A percentile compares a stretch with the other conserved stretches of the same genome.
Evolutionary conservation across 2,888 invertebrate species (phyloP).

Genomic region (Cepaea hortensis): DNA sequence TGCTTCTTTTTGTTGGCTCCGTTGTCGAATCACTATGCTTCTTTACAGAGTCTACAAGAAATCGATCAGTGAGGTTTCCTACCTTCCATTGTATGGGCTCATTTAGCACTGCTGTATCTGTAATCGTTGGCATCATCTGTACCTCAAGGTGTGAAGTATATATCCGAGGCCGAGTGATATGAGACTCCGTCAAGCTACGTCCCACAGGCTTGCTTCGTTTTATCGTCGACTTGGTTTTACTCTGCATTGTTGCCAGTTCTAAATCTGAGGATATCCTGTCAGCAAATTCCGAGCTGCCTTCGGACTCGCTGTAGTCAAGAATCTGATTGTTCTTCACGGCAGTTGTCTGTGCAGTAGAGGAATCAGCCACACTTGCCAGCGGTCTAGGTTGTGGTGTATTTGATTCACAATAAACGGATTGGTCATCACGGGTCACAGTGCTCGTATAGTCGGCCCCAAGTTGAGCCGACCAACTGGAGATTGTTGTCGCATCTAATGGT

Average conservation of each 20-base stretch:
- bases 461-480: not conserved
- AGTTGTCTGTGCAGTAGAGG: not conserved
- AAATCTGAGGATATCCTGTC: not conserved
- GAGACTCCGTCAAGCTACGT: constrained; percentile 24
- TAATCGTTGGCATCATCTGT: not conserved
- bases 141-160: not conserved
- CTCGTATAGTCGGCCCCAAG: no score
- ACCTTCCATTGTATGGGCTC: not conserved
- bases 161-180: not conserved
- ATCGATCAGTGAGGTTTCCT: not conserved
- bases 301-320: no score
- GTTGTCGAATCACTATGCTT: not conserved
- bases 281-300: not conserved
- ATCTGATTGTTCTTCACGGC: not conserved
- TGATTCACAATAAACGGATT: no score
- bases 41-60: not conserved
- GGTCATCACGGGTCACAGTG: no score
- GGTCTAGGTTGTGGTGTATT: no score
- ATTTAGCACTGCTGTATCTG: not conserved
- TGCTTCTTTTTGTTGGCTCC: not conserved
- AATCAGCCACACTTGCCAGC: no score
- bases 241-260: no score
- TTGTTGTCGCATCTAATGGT: not conserved
- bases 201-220: not conserved
- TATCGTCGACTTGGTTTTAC: not conserved